Base-by-base conservation (phyloP, 2,113 vertebrate genomes). In the Circaetus cinerascens region DNA sequence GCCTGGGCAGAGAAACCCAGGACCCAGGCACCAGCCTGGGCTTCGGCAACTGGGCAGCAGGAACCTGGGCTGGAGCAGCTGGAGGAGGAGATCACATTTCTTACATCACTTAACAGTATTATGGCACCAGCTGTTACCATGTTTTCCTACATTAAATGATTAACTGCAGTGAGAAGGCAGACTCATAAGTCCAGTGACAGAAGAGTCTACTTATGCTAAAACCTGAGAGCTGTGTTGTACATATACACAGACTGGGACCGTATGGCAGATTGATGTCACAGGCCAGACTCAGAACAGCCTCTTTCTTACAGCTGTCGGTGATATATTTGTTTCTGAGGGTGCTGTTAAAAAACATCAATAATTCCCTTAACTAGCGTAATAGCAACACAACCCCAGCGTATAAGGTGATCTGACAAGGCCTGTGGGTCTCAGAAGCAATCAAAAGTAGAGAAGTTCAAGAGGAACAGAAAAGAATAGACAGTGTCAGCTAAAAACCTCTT, bases 201-300 rank as follows among this genome's bases (percentile, higher is more conserved):
- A 86, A 71, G 6, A 90, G 6, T 40, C 19, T 66, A 15, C 14
- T 86, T 66, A 53, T 62, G 36, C 46, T 55, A 29, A 48, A 86
- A 60, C 10, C 21, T 13, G 21, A 69, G 23, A 90, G 25, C 27
- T 1, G 0, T 27, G 32, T 46, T 22, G 3, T 50, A 7, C 3
- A 1, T 15, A 36, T 3, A 14, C 30, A 25, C 13, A 13, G 51
- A 4, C 25, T 73, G 17, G 22, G 43, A 40, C 56, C 2, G 0
- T 23, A 12, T 3, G 26, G 27, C 48, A 79, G 48, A 71, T 41
- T 73, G 32, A 79, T 79, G 77, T 48, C 59, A 46, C 45, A 51
- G 9, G 15, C 14, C 64, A 45, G 55, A 7, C 30, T 45, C 64
- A 41, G 40, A 66, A 40, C 18, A 87, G 7, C 9, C 50, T 23